Percentiles rank a stretch among this genome's conserved stretches.
These are phyloP conservation scores for Gyrodactylus salaris DNA, from an alignment of 1,140 invertebrate genomes.

Conservation along the genomic window DNA sequence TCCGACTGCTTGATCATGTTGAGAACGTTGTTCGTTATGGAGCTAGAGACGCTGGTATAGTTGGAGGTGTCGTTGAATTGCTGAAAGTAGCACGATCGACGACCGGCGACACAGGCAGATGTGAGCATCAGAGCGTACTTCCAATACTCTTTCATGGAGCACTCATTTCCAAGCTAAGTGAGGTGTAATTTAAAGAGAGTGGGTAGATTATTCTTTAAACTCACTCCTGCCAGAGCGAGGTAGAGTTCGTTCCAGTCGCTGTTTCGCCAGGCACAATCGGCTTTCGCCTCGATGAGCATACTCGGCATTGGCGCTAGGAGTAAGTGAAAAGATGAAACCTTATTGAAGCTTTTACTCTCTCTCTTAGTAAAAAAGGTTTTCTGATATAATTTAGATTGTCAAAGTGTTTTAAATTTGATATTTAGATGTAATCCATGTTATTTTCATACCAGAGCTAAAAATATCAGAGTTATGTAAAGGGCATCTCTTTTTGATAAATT, in stretches of 20 bases:
- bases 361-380: too few relatives aligned
- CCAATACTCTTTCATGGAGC: background rate
- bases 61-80: background rate
- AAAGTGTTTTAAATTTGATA: too few relatives aligned
- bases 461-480: too few relatives aligned
- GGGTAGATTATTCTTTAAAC: background rate
- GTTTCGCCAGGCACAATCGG: background rate
- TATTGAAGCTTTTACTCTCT: too few relatives aligned
- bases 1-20: background rate
- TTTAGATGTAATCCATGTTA: too few relatives aligned
- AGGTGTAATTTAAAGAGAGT: background rate
- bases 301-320: background rate
- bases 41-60: background rate
- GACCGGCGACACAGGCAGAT: background rate
- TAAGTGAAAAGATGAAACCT: too few relatives aligned
- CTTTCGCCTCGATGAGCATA: background rate
- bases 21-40: background rate
- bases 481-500: too few relatives aligned
- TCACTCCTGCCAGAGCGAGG: background rate
- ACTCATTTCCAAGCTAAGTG: background rate
- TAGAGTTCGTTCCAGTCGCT: background rate
- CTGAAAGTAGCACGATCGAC: background rate
- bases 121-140: background rate
- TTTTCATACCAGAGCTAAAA: too few relatives aligned
- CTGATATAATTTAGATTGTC: too few relatives aligned